Conservation (phyloP, 64 coral and sea anemone genomes). For the Pocillopora verrucosa region DNA sequence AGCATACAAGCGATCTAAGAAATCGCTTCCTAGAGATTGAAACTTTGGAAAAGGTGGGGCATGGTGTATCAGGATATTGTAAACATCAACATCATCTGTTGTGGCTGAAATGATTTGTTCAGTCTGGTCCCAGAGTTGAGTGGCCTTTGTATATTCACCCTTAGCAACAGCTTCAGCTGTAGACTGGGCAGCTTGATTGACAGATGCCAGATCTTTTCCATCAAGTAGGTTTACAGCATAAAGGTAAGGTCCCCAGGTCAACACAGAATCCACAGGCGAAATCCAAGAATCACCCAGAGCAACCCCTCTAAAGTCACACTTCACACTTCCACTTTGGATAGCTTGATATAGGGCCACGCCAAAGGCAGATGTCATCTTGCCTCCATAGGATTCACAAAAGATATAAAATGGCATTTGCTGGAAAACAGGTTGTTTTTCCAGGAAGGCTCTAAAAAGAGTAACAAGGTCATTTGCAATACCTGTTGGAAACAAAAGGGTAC, state of each 20-base stretch:
- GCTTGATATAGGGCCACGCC: constrained; percentile 81
- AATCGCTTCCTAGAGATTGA: constrained; percentile 8
- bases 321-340: constrained; percentile 57
- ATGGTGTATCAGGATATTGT: constrained; percentile 90
- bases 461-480: constrained; percentile 90
- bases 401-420: constrained; percentile 90
- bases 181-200: constrained; percentile 50
- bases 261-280: constrained; percentile 90
- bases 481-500: background rate
- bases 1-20: constrained; percentile 60
- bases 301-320: constrained; percentile 84
- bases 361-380: constrained; percentile 95
- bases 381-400: constrained; percentile 98
- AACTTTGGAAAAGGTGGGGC: constrained; percentile 27
- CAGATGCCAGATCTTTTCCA: constrained; percentile 56
- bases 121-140: constrained; percentile 62
- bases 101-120: constrained; percentile 45
- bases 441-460: constrained; percentile 79
- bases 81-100: constrained; percentile 95
- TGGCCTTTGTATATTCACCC: constrained; percentile 66
- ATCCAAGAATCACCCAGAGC: constrained; percentile 98
- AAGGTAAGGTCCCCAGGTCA: constrained; percentile 93
- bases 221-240: constrained; percentile 85
- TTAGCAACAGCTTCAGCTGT: constrained; percentile 78
- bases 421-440: constrained; percentile 70